phyloP scores from a whole-genome alignment of 1,140 invertebrate species.

The Meloidogyne chitwoodi region DNA sequence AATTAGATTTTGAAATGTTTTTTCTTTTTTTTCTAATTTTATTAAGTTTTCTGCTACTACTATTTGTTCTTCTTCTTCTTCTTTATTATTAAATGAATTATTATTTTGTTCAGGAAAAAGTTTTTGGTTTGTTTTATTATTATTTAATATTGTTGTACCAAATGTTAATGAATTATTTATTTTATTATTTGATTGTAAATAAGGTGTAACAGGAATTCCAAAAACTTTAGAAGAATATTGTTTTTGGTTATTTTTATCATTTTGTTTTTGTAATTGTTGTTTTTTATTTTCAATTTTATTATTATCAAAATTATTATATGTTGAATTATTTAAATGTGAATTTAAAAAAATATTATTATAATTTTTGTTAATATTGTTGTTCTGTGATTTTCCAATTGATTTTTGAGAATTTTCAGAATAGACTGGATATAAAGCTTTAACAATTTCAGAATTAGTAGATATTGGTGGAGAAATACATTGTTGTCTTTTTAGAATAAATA shows the following conservation, averaged over 20 bases:
- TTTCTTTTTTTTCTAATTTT: not conserved
- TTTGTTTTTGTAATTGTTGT: not conserved
- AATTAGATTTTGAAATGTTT: not conserved
- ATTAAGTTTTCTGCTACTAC: too few relatives aligned
- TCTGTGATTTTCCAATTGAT: not conserved
- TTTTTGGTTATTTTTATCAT: not conserved
- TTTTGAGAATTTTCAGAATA: conserved; percentile 3
- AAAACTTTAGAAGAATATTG: not conserved
- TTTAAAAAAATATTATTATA: not conserved
- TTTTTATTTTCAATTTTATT: not conserved
- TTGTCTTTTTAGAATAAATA: not conserved
- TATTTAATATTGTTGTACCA: not conserved
- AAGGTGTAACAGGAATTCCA: not conserved
- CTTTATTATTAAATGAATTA: too few relatives aligned
- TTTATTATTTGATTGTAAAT: not conserved
- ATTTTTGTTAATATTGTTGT: not conserved
- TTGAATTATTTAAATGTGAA: not conserved
- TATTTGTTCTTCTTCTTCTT: not conserved
- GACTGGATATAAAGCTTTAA: conserved; percentile 1
- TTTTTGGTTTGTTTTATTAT: not conserved
- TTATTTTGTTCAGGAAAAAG: not conserved
- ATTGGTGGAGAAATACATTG: not conserved
- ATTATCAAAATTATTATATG: not conserved
- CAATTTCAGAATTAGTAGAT: not conserved
- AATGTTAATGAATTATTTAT: not conserved